phyloP scores from a whole-genome alignment of 2,888 invertebrate species.

The Sympetrum striolatum region DNA sequence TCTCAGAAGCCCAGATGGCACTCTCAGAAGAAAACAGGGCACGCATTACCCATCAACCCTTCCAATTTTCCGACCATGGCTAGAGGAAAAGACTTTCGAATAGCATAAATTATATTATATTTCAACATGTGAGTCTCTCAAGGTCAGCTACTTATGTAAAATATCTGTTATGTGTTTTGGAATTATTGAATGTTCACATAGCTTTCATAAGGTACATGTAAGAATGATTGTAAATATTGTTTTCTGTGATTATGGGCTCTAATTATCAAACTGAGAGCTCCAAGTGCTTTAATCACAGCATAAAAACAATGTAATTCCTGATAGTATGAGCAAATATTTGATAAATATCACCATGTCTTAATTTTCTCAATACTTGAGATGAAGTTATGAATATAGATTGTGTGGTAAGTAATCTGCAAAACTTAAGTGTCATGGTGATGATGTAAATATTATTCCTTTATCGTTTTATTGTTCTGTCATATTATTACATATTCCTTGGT shows the following conservation, averaged over 20 bases:
- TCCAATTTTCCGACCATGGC: conserved; percentile 90
- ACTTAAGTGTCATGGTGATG: neutral
- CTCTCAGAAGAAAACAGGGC: conserved; percentile 69
- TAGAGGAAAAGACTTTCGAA: conserved; percentile 73
- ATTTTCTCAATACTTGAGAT: neutral
- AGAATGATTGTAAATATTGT: neutral
- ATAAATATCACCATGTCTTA: neutral
- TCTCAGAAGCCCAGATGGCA: conserved; percentile 68
- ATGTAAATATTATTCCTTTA: neutral
- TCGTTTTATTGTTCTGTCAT: neutral
- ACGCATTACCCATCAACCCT: conserved; percentile 93
- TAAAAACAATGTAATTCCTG: neutral
- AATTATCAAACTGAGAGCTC: neutral
- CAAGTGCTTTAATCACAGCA: neutral
- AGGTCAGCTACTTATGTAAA: neutral
- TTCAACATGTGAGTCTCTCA: neutral
- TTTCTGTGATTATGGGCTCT: neutral
- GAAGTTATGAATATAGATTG: neutral
- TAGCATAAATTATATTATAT: neutral
- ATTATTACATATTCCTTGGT: conserved; percentile 8
- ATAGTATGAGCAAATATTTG: neutral
- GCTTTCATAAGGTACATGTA: neutral
- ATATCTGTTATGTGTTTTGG: neutral
- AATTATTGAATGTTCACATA: too few species aligned
- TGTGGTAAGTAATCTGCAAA: neutral